These are phyloP conservation scores for Dendrolimus punctatus DNA, from an alignment of 1,140 invertebrate genomes.

Conservation along the genomic window DNA sequence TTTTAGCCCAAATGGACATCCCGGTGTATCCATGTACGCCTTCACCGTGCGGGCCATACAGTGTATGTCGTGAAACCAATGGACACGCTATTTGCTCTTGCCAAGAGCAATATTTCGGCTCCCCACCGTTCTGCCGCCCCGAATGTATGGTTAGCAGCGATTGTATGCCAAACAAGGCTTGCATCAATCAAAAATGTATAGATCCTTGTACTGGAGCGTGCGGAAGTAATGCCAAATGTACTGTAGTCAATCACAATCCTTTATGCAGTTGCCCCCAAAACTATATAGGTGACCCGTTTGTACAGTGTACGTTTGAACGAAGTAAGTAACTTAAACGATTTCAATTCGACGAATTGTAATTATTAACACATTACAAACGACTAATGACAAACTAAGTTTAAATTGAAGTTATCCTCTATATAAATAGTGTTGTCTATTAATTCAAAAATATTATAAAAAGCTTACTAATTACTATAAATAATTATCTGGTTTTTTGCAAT, in stretches of 20 bases:
- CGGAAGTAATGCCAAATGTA: slow-evolving; percentile 81
- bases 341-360: background rate
- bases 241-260: slow-evolving; percentile 83
- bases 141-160: slow-evolving; percentile 85
- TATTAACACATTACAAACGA: too few species aligned
- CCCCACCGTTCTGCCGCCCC: slow-evolving; percentile 80
- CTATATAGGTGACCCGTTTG: slow-evolving; percentile 82
- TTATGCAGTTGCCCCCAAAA: slow-evolving; percentile 81
- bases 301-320: slow-evolving; percentile 74
- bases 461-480: too few species aligned
- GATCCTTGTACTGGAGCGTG: slow-evolving; percentile 85
- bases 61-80: slow-evolving; percentile 77
- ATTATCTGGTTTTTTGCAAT: background rate
- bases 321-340: slow-evolving; percentile 66
- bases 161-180: slow-evolving; percentile 79
- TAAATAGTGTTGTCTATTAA: background rate
- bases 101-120: slow-evolving; percentile 77
- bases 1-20: slow-evolving; percentile 61
- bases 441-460: background rate
- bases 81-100: slow-evolving; percentile 82
- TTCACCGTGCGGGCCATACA: slow-evolving; percentile 81
- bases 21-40: slow-evolving; percentile 76
- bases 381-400: too few species aligned
- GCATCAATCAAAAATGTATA: slow-evolving; percentile 82
- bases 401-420: too few species aligned